These are phyloP conservation scores for Gryllus longicercus DNA, from an alignment of 2,888 invertebrate genomes.

Conservation along the genomic window DNA sequence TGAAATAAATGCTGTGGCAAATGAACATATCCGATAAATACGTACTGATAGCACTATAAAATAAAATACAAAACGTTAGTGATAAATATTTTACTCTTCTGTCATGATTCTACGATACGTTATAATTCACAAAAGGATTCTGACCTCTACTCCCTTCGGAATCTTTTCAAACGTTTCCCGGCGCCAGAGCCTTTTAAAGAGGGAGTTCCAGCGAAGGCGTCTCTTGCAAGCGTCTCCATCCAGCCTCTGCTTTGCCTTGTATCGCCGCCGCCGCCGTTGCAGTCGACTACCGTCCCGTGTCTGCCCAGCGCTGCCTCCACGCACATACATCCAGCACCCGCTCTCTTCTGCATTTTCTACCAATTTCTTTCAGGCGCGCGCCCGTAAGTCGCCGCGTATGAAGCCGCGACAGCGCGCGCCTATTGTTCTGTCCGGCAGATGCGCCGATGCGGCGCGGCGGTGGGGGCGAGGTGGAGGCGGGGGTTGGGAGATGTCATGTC, in stretches of 20 bases:
- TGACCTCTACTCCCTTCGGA: no score
- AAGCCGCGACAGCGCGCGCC: background rate
- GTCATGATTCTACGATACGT: no score
- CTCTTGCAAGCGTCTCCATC: no score
- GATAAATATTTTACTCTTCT: no score
- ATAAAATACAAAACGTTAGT: no score
- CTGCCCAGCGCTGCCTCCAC: background rate
- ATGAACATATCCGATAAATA: no score
- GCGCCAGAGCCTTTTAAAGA: no score
- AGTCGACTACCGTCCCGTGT: background rate
- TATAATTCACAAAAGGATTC: no score
- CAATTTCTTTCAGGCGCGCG: background rate
- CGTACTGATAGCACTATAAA: no score
- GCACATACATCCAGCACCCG: background rate
- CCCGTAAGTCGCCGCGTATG: background rate
- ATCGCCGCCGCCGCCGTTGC: background rate
- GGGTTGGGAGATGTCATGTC: background rate
- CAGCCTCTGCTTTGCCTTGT: background rate
- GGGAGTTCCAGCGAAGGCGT: no score
- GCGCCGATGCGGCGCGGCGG: background rate
- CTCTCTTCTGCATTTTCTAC: background rate
- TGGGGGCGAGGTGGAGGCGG: background rate
- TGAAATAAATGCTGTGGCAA: no score
- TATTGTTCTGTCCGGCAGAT: constrained; percentile 9
- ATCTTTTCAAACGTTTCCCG: no score